Conservation (phyloP, 53 echinoderm and acorn worm genomes). For the Temnopleurus reevesii region DNA sequence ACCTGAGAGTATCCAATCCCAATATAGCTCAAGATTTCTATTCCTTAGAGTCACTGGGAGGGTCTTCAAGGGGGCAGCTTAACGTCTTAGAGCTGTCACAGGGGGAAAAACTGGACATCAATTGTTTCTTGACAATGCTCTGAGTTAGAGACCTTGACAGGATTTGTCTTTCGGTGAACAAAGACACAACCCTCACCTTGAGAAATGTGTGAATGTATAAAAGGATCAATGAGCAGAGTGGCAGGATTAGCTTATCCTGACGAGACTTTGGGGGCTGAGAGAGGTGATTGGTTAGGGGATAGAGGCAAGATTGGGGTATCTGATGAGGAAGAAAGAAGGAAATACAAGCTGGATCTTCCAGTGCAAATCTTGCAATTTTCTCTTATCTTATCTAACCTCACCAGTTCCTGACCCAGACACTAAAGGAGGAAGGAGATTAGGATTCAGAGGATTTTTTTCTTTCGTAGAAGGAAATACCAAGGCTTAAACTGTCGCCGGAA, state of each 20-base stretch:
- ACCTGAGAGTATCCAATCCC: slow-evolving; percentile 20
- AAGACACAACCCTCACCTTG: slow-evolving; percentile 27
- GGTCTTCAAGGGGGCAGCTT: slow-evolving; percentile 34
- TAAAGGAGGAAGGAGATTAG: slow-evolving; percentile 46
- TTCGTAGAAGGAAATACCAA: slow-evolving; percentile 45
- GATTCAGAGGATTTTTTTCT: background rate
- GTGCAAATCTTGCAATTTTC: slow-evolving; percentile 21
- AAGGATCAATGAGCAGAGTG: background rate
- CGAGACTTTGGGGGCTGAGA: background rate
- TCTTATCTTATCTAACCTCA: slow-evolving; percentile 31
- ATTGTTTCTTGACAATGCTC: background rate
- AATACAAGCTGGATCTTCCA: slow-evolving; percentile 5
- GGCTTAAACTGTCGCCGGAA: background rate
- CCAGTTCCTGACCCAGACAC: slow-evolving; percentile 20
- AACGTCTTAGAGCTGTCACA: background rate
- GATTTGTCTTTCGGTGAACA: background rate
- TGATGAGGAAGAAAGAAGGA: slow-evolving; percentile 17
- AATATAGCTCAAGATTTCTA: slow-evolving; percentile 15
- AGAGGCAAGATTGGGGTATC: slow-evolving; percentile 1
- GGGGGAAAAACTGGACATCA: background rate
- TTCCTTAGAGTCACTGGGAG: slow-evolving; percentile 11
- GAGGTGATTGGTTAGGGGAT: background rate
- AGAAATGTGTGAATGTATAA: background rate
- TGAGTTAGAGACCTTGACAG: background rate
- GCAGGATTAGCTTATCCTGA: slow-evolving; percentile 20